Evolutionary conservation across 2,888 invertebrate species (phyloP), one percentile per base, ranked within the genome.

Genomic region (Stenodera caucasica): DNA sequence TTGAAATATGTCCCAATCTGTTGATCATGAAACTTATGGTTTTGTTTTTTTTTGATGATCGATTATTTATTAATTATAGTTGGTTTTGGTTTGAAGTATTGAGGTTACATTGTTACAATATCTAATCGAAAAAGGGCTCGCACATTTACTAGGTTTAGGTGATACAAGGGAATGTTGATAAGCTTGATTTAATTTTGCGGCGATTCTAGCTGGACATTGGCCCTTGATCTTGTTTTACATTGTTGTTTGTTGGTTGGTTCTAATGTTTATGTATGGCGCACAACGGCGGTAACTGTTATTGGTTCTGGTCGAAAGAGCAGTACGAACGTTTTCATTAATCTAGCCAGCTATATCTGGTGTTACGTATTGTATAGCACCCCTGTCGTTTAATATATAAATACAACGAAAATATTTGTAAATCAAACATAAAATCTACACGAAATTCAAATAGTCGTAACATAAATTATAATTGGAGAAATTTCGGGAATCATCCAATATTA

Each of bases 171-270:
- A 64, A 66, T 67, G 69, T 72, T 73, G 77, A 77, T 77, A 77
- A 77, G 75, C 77, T 73, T 74, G 77, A 77, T 77, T 77, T 77
- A 77, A 77, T 77, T 77, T 77, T 75, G 77, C 72, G 75, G 76
- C 75, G 70, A 75, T 76, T 71, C 70, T 70, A 58, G 72, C 70
- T 68, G 74, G 75, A 75, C 75, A 69, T 70, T 68, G 69, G 63
- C 70, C 73, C 73, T 76, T 74, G 76, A 75, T 76, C 76, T 77
- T 74, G 73, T 73, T 76, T 74, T 74, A 73, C 72, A 71, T 70
- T 71, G 74, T 72, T 73, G 72, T 73, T 73, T 71, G 72, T 70
- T 66, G 61, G 37, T 45, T 49, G 52, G 57, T 54, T 62, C 64
- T 65, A 62, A 67, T 66, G 64, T 64, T 56, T 63, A 66, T 66